phyloP scores from a whole-genome alignment of 2,113 vertebrate species.

The Scatophagus argus region DNA sequence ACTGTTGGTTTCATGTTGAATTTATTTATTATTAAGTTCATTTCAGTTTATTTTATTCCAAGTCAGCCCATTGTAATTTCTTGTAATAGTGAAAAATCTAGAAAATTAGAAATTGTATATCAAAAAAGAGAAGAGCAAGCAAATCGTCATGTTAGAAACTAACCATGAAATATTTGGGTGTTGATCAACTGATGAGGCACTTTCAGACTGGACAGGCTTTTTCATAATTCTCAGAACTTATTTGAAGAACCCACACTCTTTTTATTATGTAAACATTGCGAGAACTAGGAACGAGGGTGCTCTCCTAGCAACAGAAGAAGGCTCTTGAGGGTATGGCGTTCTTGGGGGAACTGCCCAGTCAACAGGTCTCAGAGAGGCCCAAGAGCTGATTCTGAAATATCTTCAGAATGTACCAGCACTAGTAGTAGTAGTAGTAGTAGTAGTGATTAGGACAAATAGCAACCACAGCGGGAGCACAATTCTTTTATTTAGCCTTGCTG shows the following conservation, averaged over 20 bases:
- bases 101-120: background rate
- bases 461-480: background rate
- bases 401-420: background rate
- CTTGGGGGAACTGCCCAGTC: too few species aligned
- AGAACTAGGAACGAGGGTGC: too few species aligned
- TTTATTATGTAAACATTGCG: too few species aligned
- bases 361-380: too few species aligned
- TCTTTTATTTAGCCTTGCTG: background rate
- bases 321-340: too few species aligned
- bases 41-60: conserved; percentile 1
- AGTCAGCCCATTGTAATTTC: background rate
- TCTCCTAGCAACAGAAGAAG: too few species aligned
- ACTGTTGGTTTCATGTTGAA: background rate
- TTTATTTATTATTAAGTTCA: background rate
- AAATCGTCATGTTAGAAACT: background rate
- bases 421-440: background rate
- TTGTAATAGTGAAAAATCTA: background rate
- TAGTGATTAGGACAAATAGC: background rate
- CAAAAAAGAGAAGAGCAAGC: background rate
- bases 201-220: too few species aligned
- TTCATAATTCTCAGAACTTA: too few species aligned
- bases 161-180: background rate
- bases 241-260: too few species aligned
- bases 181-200: too few species aligned
- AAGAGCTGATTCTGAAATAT: background rate